Evolutionary conservation across 2,888 invertebrate genomes (phyloP).

Genomic region (Adelognathus sp.): DNA sequence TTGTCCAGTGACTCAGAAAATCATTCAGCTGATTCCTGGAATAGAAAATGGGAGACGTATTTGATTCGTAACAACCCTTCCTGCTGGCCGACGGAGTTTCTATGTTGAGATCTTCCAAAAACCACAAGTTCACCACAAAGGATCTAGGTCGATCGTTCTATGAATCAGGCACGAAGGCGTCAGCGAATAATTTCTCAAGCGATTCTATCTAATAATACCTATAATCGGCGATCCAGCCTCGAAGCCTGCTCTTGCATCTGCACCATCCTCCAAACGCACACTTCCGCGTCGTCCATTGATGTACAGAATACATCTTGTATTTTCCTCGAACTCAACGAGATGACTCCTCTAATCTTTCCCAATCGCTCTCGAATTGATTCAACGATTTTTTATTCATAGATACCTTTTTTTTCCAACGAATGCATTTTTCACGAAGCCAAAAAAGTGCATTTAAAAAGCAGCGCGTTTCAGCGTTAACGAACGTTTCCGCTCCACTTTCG

Average conservation of each 20-base stretch:
- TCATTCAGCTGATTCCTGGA: not conserved
- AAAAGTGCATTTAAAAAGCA: not conserved
- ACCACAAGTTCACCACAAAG: constrained; percentile 46
- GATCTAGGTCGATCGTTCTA: constrained; percentile 59
- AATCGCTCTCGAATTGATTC: constrained; percentile 15
- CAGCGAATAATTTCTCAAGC: constrained; percentile 59
- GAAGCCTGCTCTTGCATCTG: constrained; percentile 18
- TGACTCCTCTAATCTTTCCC: constrained; percentile 11
- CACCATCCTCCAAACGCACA: constrained; percentile 27
- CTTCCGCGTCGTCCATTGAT: constrained; percentile 2
- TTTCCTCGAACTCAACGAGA: constrained; percentile 15
- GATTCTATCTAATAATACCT: constrained; percentile 62
- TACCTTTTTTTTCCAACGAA: not conserved
- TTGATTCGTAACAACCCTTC: not conserved
- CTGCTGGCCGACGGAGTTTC: not conserved
- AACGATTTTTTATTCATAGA: constrained; percentile 40
- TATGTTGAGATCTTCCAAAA: constrained; percentile 20
- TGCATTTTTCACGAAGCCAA: not conserved
- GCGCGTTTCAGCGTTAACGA: not conserved
- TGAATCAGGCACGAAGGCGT: constrained; percentile 63
- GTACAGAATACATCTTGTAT: constrained; percentile 44
- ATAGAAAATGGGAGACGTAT: not conserved
- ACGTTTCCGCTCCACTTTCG: not conserved
- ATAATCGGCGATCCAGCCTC: constrained; percentile 50
- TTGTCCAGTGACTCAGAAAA: too few relatives aligned